Evolutionary conservation across 1,140 invertebrate species (phyloP).

Genomic region (Zaprionus taronus): DNA sequence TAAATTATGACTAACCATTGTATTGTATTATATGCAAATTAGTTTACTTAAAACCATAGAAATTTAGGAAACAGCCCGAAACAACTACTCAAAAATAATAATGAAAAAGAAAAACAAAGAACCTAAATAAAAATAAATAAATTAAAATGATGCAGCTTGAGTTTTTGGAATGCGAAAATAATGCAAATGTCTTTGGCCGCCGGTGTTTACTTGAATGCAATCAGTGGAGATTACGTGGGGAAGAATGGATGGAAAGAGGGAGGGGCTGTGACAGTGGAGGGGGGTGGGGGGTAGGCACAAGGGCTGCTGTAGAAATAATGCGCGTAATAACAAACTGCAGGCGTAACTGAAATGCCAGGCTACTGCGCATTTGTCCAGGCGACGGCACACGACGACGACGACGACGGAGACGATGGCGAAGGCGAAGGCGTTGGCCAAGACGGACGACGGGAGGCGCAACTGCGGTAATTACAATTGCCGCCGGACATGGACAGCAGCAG

Average conservation of each 20-base stretch:
- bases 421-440: conserved; percentile 77
- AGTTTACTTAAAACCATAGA: conserved; percentile 49
- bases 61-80: conserved; percentile 51
- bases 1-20: conserved; percentile 70
- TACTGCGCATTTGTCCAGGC: conserved; percentile 78
- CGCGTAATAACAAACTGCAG: conserved; percentile 82
- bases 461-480: conserved; percentile 83
- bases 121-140: conserved; percentile 40
- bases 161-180: conserved; percentile 76
- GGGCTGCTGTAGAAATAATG: conserved; percentile 77
- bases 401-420: conserved; percentile 31
- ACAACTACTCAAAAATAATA: conserved; percentile 51
- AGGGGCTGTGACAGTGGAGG: background rate
- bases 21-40: conserved; percentile 70
- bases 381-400: conserved; percentile 35
- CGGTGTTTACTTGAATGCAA: conserved; percentile 72
- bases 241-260: background rate
- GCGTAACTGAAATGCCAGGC: conserved; percentile 82
- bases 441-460: conserved; percentile 80
- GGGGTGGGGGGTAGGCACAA: conserved; percentile 30
- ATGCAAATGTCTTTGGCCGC: conserved; percentile 73
- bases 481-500: conserved; percentile 71
- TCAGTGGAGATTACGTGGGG: conserved; percentile 52
- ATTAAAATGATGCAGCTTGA: conserved; percentile 52
- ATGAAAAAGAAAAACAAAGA: conserved; percentile 45